Evolutionary conservation across 2,113 vertebrate genomes (phyloP).

Genomic region (Dromas ardeola): DNA sequence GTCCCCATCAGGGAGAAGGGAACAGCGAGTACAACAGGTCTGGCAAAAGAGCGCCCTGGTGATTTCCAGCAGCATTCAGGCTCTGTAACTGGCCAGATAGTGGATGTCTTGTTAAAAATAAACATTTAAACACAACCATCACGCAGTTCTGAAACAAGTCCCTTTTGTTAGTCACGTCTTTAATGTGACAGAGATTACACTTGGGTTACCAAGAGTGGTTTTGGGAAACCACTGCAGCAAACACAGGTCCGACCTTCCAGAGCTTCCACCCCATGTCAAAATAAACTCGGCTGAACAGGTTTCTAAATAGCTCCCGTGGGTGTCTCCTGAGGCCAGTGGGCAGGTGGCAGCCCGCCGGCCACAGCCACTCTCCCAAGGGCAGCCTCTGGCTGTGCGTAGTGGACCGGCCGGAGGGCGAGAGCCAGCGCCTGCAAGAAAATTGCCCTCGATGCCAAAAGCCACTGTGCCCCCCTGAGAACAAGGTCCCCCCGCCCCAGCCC

Average conservation of each 20-base stretch:
- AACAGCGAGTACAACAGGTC: not conserved
- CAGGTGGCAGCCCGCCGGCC: not conserved
- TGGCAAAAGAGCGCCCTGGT: not conserved
- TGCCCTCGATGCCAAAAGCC: not conserved
- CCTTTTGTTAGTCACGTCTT: not conserved
- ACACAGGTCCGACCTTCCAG: not conserved
- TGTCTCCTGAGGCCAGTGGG: accelerated
- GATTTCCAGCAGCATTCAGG: not conserved
- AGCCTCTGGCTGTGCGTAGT: not conserved
- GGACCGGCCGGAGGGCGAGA: not conserved
- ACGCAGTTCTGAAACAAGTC: not conserved
- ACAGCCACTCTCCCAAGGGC: not conserved
- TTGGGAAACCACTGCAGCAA: not conserved
- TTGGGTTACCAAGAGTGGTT: not conserved
- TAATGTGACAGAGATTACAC: not conserved
- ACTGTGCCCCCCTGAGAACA: not conserved
- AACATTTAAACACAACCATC: not conserved
- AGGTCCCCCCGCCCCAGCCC: not conserved
- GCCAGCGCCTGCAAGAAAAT: not conserved
- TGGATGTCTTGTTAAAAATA: not conserved
- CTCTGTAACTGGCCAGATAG: not conserved
- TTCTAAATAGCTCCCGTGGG: not conserved
- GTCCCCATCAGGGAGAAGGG: not conserved
- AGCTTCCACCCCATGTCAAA: not conserved
- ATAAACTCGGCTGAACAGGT: not conserved